These are phyloP conservation scores for Elephantulus edwardii DNA, from an alignment of 2,113 vertebrate species.

Conservation along the genomic window DNA sequence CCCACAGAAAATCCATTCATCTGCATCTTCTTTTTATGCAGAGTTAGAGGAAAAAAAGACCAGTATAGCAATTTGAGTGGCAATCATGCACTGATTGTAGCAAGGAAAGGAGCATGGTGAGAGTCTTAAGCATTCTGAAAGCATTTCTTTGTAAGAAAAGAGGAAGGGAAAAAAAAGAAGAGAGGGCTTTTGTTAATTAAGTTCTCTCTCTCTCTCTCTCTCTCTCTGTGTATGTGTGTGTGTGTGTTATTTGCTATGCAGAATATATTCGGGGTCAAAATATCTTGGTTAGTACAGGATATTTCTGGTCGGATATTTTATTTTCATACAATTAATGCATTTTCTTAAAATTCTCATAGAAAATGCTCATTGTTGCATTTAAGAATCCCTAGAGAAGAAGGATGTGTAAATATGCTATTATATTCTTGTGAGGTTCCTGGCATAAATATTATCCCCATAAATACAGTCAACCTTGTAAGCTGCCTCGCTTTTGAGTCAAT, in stretches of 20 bases:
- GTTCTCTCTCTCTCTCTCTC: slow-evolving; percentile 58
- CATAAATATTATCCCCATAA: not conserved
- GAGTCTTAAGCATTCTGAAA: slow-evolving; percentile 74
- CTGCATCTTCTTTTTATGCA: slow-evolving; percentile 79
- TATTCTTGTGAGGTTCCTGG: slow-evolving; percentile 15
- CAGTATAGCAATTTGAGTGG: slow-evolving; percentile 73
- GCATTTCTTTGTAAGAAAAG: slow-evolving; percentile 77
- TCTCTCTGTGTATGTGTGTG: no score
- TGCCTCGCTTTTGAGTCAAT: not conserved
- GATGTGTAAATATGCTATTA: not conserved
- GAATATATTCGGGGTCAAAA: slow-evolving; percentile 59
- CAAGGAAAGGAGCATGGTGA: slow-evolving; percentile 72
- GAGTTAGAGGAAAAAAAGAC: slow-evolving; percentile 78
- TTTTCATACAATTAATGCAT: slow-evolving; percentile 53
- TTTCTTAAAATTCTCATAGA: slow-evolving; percentile 59
- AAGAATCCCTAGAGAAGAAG: slow-evolving; percentile 38
- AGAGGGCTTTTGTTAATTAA: slow-evolving; percentile 67
- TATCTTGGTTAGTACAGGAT: not conserved
- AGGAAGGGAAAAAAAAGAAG: slow-evolving; percentile 60
- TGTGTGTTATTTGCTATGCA: slow-evolving; percentile 44
- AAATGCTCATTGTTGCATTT: slow-evolving; percentile 56
- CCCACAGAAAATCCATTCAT: slow-evolving; percentile 80
- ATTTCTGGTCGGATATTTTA: slow-evolving; percentile 50
- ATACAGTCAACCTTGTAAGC: slow-evolving; percentile 12
- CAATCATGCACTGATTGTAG: slow-evolving; percentile 78